Percentiles rank a stretch among this genome's conserved stretches.
Evolutionary conservation across 2,797 vertebrate genomes (phyloP).

Genomic region (Tokudaia muenninki): DNA sequence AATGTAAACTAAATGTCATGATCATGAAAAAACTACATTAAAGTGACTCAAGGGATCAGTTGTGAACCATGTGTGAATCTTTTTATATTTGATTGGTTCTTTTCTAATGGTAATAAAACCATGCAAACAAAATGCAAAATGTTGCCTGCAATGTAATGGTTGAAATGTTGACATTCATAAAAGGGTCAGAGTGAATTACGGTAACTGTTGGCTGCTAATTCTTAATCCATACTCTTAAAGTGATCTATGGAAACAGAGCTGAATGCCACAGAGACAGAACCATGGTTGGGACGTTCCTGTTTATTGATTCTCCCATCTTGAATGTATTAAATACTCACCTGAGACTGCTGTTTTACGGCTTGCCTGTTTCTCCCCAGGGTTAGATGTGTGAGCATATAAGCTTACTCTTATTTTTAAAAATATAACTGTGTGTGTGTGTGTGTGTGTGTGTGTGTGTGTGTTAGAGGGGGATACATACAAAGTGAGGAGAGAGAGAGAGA

Average conservation of each 20-base stretch:
- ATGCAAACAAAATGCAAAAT: conserved; percentile 70
- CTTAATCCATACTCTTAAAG: conserved; percentile 46
- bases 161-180: conserved; percentile 67
- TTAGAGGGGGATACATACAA: background rate
- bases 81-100: conserved; percentile 72
- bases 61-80: conserved; percentile 61
- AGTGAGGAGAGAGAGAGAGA: background rate
- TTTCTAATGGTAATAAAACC: conserved; percentile 68
- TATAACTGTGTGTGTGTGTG: background rate
- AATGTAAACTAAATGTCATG: conserved; percentile 56
- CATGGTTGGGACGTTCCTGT: background rate
- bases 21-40: conserved; percentile 38
- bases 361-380: background rate
- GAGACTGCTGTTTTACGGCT: background rate
- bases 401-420: background rate
- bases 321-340: conserved; percentile 40
- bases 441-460: background rate
- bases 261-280: conserved; percentile 7
- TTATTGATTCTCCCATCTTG: conserved; percentile 45
- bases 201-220: conserved; percentile 55
- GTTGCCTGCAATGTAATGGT: conserved; percentile 48
- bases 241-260: conserved; percentile 27
- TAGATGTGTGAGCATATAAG: background rate
- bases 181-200: conserved; percentile 68
- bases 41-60: conserved; percentile 49